These are phyloP conservation scores for Lamprotornis superbus DNA, from an alignment of 2,113 vertebrate species.

Conservation along the genomic window DNA sequence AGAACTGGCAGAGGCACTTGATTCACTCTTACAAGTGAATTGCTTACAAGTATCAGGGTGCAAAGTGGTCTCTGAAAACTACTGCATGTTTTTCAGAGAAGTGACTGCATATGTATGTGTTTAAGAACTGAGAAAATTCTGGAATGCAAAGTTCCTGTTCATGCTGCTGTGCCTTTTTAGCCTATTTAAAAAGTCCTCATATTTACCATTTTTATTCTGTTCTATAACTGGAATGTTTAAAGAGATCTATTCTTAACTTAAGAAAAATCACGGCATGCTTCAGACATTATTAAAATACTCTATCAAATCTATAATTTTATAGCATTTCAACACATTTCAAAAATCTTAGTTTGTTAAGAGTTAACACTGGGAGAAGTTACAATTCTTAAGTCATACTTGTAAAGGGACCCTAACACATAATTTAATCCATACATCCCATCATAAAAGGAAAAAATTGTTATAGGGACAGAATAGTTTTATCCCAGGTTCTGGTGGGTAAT, in stretches of 20 bases:
- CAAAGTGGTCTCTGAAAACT: not conserved
- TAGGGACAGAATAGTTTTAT: not conserved
- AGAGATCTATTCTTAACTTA: not conserved
- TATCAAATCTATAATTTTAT: not conserved
- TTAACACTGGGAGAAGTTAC: not conserved
- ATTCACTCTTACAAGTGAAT: conserved; percentile 22
- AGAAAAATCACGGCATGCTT: not conserved
- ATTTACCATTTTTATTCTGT: not conserved
- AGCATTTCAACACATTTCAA: not conserved
- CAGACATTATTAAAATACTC: not conserved
- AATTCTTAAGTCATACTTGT: not conserved
- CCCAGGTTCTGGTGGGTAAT: rapidly evolving
- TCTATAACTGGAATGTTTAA: not conserved
- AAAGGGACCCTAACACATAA: not conserved
- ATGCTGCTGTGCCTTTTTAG: not conserved
- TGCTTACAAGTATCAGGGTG: not conserved
- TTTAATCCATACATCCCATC: not conserved
- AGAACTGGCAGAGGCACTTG: not conserved
- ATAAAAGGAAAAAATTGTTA: not conserved
- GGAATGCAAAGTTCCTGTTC: not conserved
- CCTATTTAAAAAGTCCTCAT: not conserved
- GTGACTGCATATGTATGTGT: not conserved
- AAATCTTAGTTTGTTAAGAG: not conserved
- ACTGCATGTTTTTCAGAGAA: not conserved
- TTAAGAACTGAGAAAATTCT: not conserved